These are phyloP conservation scores for Centropus unirufus DNA, from an alignment of 2,113 vertebrate species.

Conservation along the genomic window DNA sequence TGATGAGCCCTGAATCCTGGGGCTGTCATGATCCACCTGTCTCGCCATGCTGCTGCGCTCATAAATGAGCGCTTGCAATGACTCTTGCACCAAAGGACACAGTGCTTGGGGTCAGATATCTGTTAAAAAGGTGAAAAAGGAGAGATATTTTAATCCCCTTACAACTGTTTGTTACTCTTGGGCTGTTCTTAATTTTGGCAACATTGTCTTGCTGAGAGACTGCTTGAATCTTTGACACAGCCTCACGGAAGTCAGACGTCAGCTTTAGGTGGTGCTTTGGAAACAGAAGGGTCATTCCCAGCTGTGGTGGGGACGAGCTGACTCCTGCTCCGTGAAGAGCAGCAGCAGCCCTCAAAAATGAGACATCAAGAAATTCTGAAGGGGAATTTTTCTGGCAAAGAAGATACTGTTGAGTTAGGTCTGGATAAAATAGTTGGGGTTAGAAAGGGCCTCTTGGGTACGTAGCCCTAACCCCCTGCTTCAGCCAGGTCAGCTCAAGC, in stretches of 20 bases:
- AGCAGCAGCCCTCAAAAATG: background rate
- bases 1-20: background rate
- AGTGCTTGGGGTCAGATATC: background rate
- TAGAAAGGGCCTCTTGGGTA: background rate
- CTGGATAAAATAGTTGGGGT: background rate
- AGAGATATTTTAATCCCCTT: background rate
- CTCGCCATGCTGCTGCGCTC: background rate
- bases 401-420: background rate
- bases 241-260: background rate
- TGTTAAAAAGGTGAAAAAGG: background rate
- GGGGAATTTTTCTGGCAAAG: background rate
- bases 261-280: constrained; percentile 23
- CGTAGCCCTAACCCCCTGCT: background rate
- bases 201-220: background rate
- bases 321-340: background rate
- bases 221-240: constrained; percentile 11
- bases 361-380: background rate
- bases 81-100: background rate
- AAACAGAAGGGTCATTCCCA: background rate
- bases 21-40: background rate
- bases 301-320: background rate
- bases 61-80: background rate
- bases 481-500: background rate
- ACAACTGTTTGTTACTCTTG: background rate
- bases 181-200: constrained; percentile 3